Evolutionary conservation across 2,888 invertebrate species (phyloP).

Genomic region (Periphyllus acericola): DNA sequence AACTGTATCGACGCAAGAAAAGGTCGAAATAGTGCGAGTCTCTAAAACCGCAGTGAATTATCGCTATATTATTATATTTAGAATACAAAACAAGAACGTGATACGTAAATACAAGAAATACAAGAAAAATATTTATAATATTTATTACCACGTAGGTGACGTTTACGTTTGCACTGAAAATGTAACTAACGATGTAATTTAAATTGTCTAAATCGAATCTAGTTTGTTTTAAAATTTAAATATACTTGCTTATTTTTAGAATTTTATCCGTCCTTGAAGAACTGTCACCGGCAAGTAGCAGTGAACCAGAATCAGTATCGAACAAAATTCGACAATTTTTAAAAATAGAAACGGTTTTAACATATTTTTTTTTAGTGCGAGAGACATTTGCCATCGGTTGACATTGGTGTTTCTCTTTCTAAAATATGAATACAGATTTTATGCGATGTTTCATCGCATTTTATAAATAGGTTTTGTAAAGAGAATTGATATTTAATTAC

Average conservation of each 20-base stretch:
- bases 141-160: background rate
- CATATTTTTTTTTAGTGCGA: background rate
- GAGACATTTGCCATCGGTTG: background rate
- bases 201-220: background rate
- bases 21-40: too few species aligned
- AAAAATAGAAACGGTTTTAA: constrained; percentile 20
- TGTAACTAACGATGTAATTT: background rate
- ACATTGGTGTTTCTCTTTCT: background rate
- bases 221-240: background rate
- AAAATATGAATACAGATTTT: too few species aligned
- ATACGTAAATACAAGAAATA: background rate
- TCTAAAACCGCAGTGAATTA: too few species aligned
- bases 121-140: background rate
- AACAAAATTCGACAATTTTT: constrained; percentile 15
- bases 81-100: too few species aligned
- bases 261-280: constrained; percentile 1
- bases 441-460: background rate
- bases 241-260: constrained; percentile 12
- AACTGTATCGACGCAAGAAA: too few species aligned
- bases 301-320: constrained; percentile 26
- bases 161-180: background rate
- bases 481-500: too few species aligned
- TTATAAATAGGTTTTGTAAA: background rate
- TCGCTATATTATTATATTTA: too few species aligned
- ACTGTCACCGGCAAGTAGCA: background rate